These are phyloP conservation scores for Falco columbarius DNA, from an alignment of 2,797 vertebrate genomes.

Conservation along the genomic window DNA sequence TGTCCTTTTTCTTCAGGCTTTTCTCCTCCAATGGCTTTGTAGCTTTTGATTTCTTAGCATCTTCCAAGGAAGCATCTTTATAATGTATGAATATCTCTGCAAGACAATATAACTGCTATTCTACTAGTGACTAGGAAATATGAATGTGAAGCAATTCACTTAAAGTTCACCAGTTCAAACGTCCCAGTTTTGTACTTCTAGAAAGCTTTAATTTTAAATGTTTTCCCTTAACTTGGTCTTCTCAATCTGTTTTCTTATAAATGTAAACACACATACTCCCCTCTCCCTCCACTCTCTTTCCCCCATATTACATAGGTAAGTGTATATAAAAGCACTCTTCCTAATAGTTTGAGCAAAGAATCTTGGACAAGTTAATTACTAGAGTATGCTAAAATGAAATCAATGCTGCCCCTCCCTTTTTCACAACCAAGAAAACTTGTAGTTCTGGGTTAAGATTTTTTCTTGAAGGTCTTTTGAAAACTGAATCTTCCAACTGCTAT, in stretches of 20 bases:
- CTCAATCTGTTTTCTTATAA: background rate
- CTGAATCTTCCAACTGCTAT: background rate
- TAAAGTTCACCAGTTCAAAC: background rate
- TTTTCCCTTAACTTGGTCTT: background rate
- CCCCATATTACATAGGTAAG: background rate
- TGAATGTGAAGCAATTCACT: background rate
- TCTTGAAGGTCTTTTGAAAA: background rate
- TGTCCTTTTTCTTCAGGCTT: background rate
- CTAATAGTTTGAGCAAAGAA: background rate
- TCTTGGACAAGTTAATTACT: background rate
- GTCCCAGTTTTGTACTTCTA: background rate
- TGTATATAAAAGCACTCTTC: background rate
- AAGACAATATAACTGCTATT: background rate
- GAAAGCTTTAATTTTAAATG: background rate
- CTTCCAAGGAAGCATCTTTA: background rate
- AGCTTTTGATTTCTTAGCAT: background rate
- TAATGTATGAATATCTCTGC: background rate
- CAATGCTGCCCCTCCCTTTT: background rate
- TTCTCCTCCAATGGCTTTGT: background rate
- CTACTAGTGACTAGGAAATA: background rate
- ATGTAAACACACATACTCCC: background rate
- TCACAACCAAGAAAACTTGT: background rate
- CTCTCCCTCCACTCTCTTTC: too few species aligned
- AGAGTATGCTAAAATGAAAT: background rate
- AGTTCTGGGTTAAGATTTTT: background rate